Conservation (phyloP, 2,113 vertebrate species). For the Cygnus atratus region DNA sequence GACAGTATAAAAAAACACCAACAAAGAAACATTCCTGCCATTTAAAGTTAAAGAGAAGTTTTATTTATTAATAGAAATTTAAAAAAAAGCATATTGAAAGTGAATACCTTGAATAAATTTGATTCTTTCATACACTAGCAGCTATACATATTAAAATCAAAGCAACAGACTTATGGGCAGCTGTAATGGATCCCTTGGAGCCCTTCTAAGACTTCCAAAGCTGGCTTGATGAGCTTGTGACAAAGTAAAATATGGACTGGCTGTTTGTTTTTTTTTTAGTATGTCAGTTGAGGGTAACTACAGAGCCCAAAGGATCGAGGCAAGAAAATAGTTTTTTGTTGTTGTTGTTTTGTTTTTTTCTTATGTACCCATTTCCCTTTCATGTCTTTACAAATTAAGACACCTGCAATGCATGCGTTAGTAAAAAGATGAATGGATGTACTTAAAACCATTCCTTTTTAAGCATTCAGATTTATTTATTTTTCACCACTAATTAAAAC, state of each 20-base stretch:
- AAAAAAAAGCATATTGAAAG: neutral
- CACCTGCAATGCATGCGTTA: neutral
- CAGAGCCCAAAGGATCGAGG: neutral
- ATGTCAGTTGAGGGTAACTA: neutral
- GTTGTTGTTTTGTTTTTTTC: neutral
- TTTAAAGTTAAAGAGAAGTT: neutral
- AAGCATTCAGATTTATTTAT: neutral
- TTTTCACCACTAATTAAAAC: neutral
- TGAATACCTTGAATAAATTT: neutral
- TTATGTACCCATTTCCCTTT: neutral
- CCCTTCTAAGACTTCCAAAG: neutral
- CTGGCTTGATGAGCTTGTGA: neutral
- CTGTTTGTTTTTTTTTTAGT: neutral
- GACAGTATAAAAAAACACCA: neutral
- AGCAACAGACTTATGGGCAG: neutral
- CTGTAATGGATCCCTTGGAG: neutral
- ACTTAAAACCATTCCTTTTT: neutral
- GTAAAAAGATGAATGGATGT: neutral
- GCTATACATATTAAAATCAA: neutral
- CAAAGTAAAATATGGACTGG: neutral
- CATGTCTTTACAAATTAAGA: neutral
- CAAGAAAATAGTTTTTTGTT: neutral
- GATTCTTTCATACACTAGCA: neutral
- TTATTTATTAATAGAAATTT: neutral
- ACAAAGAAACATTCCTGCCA: neutral